Percentiles rank a stretch among this genome's conserved stretches.
Evolutionary conservation across 2,113 vertebrate genomes (phyloP).

Genomic region (Buteo buteo): DNA sequence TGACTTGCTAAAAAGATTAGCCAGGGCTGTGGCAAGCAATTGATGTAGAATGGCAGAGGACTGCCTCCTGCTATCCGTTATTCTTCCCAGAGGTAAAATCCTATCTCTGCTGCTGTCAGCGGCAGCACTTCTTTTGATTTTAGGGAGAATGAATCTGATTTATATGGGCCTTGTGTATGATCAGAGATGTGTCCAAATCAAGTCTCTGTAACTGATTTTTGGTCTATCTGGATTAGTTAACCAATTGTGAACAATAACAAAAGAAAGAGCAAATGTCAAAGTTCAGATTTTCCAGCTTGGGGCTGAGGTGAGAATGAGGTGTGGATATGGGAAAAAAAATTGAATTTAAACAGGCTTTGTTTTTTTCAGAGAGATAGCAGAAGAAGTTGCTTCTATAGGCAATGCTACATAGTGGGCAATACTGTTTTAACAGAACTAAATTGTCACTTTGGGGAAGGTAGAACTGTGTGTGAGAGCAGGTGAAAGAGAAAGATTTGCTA

Average conservation of each 20-base stretch:
- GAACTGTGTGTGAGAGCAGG: not conserved
- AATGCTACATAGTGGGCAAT: not conserved
- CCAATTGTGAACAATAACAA: not conserved
- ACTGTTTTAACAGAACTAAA: not conserved
- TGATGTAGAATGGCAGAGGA: not conserved
- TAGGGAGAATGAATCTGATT: not conserved
- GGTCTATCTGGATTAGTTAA: not conserved
- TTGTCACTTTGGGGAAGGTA: not conserved
- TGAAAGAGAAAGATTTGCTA: not conserved
- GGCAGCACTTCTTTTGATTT: constrained; percentile 1
- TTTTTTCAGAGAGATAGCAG: not conserved
- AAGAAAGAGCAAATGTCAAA: not conserved
- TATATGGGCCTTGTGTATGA: not conserved
- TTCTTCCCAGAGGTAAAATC: constrained; percentile 8
- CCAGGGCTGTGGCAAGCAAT: not conserved
- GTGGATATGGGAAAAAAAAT: not conserved
- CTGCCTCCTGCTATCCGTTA: not conserved
- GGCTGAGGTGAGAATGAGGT: not conserved
- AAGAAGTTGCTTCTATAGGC: not conserved
- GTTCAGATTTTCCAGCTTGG: not conserved
- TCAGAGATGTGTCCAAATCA: not conserved
- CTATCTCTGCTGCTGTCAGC: not conserved
- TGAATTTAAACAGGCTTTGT: not conserved
- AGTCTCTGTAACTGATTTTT: not conserved
- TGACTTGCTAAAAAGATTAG: not conserved